phyloP scores from a whole-genome alignment of 2,888 invertebrate species.

The Pemphredon lugubris region DNA sequence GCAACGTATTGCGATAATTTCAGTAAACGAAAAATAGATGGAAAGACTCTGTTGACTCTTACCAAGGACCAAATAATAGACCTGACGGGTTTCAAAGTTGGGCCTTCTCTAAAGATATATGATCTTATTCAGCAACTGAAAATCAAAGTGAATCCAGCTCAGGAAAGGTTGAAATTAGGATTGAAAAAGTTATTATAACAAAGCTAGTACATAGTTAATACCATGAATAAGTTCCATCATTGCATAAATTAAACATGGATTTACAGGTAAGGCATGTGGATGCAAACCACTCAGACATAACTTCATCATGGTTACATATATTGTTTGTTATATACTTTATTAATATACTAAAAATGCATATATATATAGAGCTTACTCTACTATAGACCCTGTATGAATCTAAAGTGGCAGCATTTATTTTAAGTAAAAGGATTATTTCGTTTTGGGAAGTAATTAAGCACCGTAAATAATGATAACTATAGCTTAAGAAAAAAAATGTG shows the following conservation, averaged over 20 bases:
- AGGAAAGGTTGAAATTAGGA: slow-evolving; percentile 86
- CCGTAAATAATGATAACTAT: slow-evolving; percentile 2
- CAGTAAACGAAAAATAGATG: slow-evolving; percentile 87
- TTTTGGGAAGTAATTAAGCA: slow-evolving; percentile 30
- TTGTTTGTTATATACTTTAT: slow-evolving; percentile 54
- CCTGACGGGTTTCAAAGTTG: slow-evolving; percentile 95
- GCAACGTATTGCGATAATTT: slow-evolving; percentile 85
- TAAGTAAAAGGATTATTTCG: slow-evolving; percentile 26
- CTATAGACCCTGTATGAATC: slow-evolving; percentile 8
- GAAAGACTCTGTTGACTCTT: slow-evolving; percentile 89
- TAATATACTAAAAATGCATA: slow-evolving; percentile 33
- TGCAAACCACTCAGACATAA: slow-evolving; percentile 60
- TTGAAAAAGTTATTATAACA: slow-evolving; percentile 86
- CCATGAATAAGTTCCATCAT: slow-evolving; percentile 64
- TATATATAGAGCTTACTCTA: slow-evolving; percentile 18
- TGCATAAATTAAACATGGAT: slow-evolving; percentile 73
- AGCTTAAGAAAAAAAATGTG: background rate
- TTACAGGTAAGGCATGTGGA: slow-evolving; percentile 73
- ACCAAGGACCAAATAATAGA: slow-evolving; percentile 95
- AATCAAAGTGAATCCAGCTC: slow-evolving; percentile 90
- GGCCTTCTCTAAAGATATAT: slow-evolving; percentile 95
- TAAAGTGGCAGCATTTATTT: slow-evolving; percentile 26
- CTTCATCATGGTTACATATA: slow-evolving; percentile 46
- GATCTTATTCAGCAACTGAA: slow-evolving; percentile 96
- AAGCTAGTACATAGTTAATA: slow-evolving; percentile 67